Evolutionary conservation across 2,888 invertebrate genomes (phyloP).

Genomic region (Lottia scabra): DNA sequence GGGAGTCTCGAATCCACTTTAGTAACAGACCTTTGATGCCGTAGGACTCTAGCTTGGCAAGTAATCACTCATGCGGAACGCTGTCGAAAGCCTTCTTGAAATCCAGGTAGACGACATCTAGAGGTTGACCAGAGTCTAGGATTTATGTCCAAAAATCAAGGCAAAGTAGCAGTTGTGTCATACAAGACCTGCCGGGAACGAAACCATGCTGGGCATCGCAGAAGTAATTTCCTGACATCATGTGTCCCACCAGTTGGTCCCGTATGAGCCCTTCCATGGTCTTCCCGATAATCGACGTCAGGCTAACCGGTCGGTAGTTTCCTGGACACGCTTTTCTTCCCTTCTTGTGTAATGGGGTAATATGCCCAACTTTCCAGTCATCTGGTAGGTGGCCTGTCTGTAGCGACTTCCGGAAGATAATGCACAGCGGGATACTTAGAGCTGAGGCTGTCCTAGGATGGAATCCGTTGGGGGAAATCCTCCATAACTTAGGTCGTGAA

Average conservation of each 20-base stretch:
- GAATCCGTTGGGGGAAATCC: not conserved
- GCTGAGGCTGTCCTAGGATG: not conserved
- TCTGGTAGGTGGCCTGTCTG: not conserved
- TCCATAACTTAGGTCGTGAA: conserved; percentile 13
- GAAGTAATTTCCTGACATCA: not conserved
- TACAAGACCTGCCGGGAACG: conserved; percentile 6
- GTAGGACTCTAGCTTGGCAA: conserved; percentile 6
- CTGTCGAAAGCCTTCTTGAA: conserved; percentile 18
- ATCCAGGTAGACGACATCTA: conserved; percentile 16
- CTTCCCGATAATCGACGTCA: conserved; percentile 18
- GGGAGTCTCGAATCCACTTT: not conserved
- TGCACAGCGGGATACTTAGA: not conserved
- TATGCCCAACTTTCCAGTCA: no score
- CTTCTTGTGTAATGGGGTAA: conserved; percentile 15
- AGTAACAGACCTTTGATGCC: conserved; percentile 1
- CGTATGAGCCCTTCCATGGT: conserved; percentile 14
- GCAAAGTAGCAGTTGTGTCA: conserved; percentile 2
- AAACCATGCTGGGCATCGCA: conserved; percentile 17
- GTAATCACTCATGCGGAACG: conserved; percentile 10
- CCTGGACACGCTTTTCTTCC: conserved; percentile 6
- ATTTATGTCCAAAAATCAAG: conserved; percentile 14
- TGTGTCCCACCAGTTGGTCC: conserved; percentile 7
- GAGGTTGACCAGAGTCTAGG: conserved; percentile 4
- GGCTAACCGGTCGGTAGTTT: conserved; percentile 20
- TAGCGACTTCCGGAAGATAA: conserved; percentile 3